Evolutionary conservation across 2,797 vertebrate genomes (phyloP).

Genomic region (Sebastes hubbsi): DNA sequence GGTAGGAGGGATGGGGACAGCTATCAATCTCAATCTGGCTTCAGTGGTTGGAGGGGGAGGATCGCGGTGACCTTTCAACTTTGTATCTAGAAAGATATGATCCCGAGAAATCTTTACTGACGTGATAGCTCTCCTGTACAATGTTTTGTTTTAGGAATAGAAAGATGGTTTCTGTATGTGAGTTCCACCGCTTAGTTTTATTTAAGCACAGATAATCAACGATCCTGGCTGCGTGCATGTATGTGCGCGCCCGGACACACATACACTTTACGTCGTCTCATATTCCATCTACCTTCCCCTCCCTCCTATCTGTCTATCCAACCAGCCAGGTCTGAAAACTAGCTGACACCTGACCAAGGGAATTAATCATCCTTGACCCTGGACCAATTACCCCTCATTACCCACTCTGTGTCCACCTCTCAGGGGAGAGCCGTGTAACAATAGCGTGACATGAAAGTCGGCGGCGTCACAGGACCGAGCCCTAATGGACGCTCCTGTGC

Average conservation of each 20-base stretch:
- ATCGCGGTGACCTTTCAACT: constrained; percentile 59
- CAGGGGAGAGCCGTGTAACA: constrained; percentile 70
- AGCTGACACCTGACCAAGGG: constrained; percentile 78
- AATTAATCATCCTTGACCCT: constrained; percentile 87
- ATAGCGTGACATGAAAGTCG: constrained; percentile 75
- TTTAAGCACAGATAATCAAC: neutral
- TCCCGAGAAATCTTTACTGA: constrained; percentile 45
- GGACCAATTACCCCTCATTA: constrained; percentile 85
- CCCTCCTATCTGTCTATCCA: constrained; percentile 52
- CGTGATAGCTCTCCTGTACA: neutral
- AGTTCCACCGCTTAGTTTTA: no score
- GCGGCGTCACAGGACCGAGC: constrained; percentile 39
- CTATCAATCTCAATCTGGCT: constrained; percentile 74
- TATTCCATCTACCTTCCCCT: constrained; percentile 46
- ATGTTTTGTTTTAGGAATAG: constrained; percentile 3
- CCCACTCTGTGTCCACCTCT: constrained; percentile 66
- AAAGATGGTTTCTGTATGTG: neutral
- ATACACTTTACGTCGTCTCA: constrained; percentile 52
- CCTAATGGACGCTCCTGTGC: constrained; percentile 72
- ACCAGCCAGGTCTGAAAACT: constrained; percentile 77
- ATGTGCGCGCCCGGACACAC: neutral
- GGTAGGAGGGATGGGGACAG: constrained; percentile 59
- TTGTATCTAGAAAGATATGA: constrained; percentile 58
- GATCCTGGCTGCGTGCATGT: neutral
- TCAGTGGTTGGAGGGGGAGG: constrained; percentile 49